A percentile compares a stretch with the other conserved stretches of the same genome.
These are phyloP conservation scores for Scytalopus superciliaris DNA, from an alignment of 2,113 vertebrate species.

Conservation along the genomic window DNA sequence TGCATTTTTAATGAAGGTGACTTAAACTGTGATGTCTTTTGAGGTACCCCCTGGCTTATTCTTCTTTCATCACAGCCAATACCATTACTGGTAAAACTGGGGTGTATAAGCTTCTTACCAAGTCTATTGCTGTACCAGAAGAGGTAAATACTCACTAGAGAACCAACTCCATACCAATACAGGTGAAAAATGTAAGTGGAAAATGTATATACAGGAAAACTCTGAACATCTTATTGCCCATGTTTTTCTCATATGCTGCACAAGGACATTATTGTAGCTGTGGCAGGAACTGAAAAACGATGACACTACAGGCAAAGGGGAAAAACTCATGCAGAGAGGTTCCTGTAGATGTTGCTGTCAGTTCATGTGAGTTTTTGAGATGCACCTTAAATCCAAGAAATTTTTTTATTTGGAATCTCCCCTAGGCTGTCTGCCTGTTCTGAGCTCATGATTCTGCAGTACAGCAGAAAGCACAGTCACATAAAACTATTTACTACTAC, in stretches of 20 bases:
- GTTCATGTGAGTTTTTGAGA: not conserved
- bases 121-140: not conserved
- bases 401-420: not conserved
- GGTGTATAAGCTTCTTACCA: not conserved
- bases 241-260: not conserved
- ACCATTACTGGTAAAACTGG: not conserved
- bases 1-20: not conserved
- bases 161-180: not conserved
- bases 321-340: not conserved
- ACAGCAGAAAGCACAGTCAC: not conserved
- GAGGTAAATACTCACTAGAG: not conserved
- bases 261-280: not conserved
- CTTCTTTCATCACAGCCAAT: not conserved
- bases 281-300: not conserved
- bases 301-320: not conserved
- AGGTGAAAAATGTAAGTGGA: not conserved
- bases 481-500: not conserved
- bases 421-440: not conserved
- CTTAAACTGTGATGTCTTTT: not conserved
- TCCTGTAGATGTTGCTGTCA: not conserved
- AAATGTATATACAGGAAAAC: not conserved
- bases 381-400: not conserved
- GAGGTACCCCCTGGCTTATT: not conserved
- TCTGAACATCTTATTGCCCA: not conserved
- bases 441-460: not conserved